phyloP scores from a whole-genome alignment of 2,113 vertebrate genomes.

The Anseranas semipalmata region DNA sequence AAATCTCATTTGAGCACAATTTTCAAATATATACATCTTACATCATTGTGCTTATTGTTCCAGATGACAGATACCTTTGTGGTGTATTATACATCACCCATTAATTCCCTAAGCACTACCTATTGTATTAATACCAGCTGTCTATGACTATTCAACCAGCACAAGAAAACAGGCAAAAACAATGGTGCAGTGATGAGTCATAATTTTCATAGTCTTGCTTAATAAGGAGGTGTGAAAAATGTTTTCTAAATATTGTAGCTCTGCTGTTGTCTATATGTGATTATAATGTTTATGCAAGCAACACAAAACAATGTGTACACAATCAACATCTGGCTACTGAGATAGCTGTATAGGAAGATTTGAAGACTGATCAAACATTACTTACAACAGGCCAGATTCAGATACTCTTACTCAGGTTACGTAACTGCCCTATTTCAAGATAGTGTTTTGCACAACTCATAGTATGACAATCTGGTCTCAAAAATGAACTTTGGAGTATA shows the following conservation, averaged over 20 bases:
- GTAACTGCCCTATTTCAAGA: neutral
- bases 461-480: neutral
- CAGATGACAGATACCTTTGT: conserved; percentile 85
- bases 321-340: conserved; percentile 90
- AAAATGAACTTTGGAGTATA: conserved; percentile 35
- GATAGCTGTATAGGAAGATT: conserved; percentile 78
- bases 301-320: conserved; percentile 91
- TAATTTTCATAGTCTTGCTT: conserved; percentile 92
- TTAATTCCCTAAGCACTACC: conserved; percentile 87
- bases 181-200: conserved; percentile 91
- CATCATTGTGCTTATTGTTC: conserved; percentile 79
- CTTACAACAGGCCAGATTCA: conserved; percentile 35
- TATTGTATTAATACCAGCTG: conserved; percentile 91
- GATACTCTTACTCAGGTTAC: neutral
- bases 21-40: conserved; percentile 84
- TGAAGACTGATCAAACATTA: conserved; percentile 74
- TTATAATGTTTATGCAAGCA: conserved; percentile 92
- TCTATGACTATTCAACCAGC: conserved; percentile 87
- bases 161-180: conserved; percentile 85
- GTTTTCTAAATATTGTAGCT: conserved; percentile 96
- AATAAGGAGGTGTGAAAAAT: conserved; percentile 95
- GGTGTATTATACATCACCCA: conserved; percentile 81
- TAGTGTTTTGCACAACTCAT: neutral
- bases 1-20: conserved; percentile 77
- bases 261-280: conserved; percentile 92